phyloP scores from a whole-genome alignment of 2,113 vertebrate genomes.

The Amphilophus citrinellus region DNA sequence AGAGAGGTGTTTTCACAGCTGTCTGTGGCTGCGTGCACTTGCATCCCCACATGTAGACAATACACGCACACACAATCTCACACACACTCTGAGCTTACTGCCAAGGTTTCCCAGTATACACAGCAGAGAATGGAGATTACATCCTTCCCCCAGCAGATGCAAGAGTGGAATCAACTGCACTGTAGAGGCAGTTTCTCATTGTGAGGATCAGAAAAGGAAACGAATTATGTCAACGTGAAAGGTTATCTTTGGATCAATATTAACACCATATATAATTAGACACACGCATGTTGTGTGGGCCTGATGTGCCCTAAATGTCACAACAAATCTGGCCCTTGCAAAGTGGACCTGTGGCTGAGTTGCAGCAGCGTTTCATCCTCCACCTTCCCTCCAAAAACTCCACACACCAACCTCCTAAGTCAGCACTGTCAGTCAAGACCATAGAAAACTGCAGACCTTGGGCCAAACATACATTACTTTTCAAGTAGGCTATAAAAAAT shows the following conservation, averaged over 20 bases:
- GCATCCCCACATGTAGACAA: conserved; percentile 18
- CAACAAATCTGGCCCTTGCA: no score
- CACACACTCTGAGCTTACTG: conserved; percentile 39
- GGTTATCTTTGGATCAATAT: neutral
- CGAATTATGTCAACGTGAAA: neutral
- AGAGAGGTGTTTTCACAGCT: conserved; percentile 68
- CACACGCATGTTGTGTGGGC: neutral
- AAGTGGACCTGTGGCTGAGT: no score
- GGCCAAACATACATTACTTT: no score
- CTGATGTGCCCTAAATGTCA: no score
- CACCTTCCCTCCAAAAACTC: neutral
- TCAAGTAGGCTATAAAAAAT: no score
- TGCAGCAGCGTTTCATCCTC: neutral
- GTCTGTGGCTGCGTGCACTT: conserved; percentile 37
- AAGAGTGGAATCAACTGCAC: neutral
- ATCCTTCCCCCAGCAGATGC: neutral
- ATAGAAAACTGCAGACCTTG: no score
- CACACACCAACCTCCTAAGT: neutral
- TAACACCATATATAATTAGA: neutral
- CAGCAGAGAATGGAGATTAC: conserved; percentile 24
- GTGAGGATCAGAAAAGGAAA: neutral
- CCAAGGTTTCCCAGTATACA: conserved; percentile 52
- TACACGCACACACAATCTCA: conserved; percentile 2
- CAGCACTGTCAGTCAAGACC: neutral
- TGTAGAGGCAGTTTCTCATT: neutral